phyloP scores from a whole-genome alignment of 2,113 vertebrate species.

The Ceyx melanurus region DNA sequence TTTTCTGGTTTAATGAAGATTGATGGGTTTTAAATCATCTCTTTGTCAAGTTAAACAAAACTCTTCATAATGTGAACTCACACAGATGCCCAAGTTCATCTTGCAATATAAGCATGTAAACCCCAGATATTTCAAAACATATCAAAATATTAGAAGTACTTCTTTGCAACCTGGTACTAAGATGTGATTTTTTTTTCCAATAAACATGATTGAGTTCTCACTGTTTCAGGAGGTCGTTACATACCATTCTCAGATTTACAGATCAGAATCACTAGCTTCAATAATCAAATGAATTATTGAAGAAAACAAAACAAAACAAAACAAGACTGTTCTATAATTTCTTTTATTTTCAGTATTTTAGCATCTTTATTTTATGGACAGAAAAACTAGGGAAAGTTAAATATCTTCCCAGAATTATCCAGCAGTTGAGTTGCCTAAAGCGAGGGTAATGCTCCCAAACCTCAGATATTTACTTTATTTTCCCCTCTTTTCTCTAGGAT shows the following conservation, averaged over 20 bases:
- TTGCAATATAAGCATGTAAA: neutral
- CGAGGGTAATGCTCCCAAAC: neutral
- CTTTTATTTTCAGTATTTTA: neutral
- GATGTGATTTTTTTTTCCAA: neutral
- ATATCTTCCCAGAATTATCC: neutral
- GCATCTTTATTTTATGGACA: neutral
- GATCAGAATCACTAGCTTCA: neutral
- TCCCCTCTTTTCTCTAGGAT: neutral
- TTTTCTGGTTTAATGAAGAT: neutral
- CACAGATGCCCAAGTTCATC: neutral
- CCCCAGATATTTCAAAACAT: neutral
- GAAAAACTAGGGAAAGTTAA: neutral
- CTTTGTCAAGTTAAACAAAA: neutral
- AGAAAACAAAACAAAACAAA: neutral
- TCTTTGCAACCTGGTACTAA: neutral
- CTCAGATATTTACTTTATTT: neutral
- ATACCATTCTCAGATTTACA: neutral
- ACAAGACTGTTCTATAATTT: neutral
- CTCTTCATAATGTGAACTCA: neutral
- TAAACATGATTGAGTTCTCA: neutral
- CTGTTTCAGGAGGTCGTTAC: neutral
- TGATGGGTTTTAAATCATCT: neutral
- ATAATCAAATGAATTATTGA: neutral
- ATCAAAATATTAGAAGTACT: neutral
- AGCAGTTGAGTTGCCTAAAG: neutral